Evolutionary conservation across 2,113 vertebrate genomes (phyloP).

Genomic region (Plecotus auritus): DNA sequence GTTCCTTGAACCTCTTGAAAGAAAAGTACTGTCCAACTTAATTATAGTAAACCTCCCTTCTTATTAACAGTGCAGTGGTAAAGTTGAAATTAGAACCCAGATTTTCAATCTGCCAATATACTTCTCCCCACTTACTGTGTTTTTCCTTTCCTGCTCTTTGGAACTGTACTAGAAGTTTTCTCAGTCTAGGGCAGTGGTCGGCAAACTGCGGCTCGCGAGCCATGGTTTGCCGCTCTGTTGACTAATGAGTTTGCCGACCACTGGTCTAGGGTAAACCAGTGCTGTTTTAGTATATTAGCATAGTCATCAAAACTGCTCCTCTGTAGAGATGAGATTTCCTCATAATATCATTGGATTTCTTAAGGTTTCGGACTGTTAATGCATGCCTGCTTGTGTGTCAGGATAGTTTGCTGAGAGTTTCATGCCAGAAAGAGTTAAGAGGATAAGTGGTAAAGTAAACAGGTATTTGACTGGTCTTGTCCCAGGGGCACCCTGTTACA

Average conservation of each 20-base stretch:
- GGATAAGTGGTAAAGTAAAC: background rate
- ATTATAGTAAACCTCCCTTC: background rate
- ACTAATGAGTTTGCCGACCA: too few species aligned
- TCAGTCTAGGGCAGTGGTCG: background rate
- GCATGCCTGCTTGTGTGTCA: background rate
- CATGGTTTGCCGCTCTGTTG: too few species aligned
- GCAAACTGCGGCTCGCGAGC: too few species aligned
- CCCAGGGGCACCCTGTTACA: background rate
- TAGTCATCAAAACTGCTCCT: background rate
- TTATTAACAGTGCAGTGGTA: background rate
- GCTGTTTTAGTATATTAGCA: background rate
- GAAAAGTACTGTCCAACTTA: background rate
- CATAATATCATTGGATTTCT: background rate
- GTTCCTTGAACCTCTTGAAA: background rate
- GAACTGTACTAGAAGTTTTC: background rate
- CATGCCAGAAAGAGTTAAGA: background rate
- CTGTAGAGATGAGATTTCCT: background rate
- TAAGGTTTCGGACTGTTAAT: background rate
- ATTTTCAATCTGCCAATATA: background rate
- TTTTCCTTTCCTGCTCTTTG: background rate
- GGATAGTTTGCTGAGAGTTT: background rate
- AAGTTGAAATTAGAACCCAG: conserved; percentile 5
- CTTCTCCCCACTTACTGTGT: background rate
- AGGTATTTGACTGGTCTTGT: background rate
- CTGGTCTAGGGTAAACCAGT: background rate